Percentiles rank a stretch among this genome's conserved stretches.
Evolutionary conservation across 30 jellyfish, hydroid and myxozoan species (phyloP).

Genomic region (Calvadosia cruxmelitensis): DNA sequence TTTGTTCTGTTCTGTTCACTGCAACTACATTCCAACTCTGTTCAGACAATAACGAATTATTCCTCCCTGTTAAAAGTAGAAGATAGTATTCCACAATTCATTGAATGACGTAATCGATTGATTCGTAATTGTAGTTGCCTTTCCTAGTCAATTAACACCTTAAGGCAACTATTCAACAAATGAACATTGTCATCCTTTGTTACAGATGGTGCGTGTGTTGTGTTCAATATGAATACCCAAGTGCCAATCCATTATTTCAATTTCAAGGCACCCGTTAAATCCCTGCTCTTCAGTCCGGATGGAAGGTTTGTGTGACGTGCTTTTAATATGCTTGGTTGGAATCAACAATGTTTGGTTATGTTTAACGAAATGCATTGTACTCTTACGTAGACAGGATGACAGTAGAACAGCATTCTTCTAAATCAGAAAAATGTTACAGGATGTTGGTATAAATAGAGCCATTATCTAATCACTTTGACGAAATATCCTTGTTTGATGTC

Average conservation of each 20-base stretch:
- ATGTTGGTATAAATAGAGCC: too few species aligned
- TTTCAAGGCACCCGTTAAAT: constrained; percentile 57
- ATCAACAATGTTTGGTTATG: not conserved
- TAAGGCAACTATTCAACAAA: too few species aligned
- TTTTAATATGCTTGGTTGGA: not conserved
- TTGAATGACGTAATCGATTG: not conserved
- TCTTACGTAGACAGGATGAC: too few species aligned
- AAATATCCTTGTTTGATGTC: too few species aligned
- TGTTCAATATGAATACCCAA: constrained; percentile 55
- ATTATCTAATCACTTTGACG: too few species aligned
- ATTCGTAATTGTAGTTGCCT: not conserved
- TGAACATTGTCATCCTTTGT: too few species aligned
- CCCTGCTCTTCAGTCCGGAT: constrained; percentile 67
- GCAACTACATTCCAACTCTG: too few species aligned
- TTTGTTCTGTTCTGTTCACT: too few species aligned
- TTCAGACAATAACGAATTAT: too few species aligned
- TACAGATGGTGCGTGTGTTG: constrained; percentile 78
- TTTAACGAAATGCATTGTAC: not conserved
- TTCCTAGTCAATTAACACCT: not conserved
- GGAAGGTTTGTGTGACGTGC: constrained; percentile 69
- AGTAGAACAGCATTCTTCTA: too few species aligned
- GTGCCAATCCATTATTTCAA: constrained; percentile 54
- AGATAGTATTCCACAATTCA: not conserved
- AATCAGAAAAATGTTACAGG: too few species aligned
- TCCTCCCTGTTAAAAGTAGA: too few species aligned